Evolutionary conservation across 2,797 vertebrate genomes (phyloP).

Genomic region (Brachyrhaphis roseni): DNA sequence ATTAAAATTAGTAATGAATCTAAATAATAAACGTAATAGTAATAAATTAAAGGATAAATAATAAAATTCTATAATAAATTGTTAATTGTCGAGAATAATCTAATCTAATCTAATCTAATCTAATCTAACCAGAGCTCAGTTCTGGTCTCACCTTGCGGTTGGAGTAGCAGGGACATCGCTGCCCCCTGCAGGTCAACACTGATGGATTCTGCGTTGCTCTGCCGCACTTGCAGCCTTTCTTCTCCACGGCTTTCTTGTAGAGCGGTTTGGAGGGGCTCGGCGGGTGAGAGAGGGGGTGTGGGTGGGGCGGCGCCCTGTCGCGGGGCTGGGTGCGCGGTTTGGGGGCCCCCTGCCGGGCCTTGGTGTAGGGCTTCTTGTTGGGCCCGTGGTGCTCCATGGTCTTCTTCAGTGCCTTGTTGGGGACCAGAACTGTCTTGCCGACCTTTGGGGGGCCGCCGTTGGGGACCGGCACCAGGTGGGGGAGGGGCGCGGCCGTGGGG

Average conservation of each 20-base stretch:
- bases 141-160: slow-evolving; percentile 89
- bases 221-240: slow-evolving; percentile 99
- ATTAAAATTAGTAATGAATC: too few species aligned
- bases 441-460: slow-evolving; percentile 94
- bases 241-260: slow-evolving; percentile 98
- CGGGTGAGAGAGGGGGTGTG: slow-evolving; percentile 84
- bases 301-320: slow-evolving; percentile 88
- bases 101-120: too few species aligned
- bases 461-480: slow-evolving; percentile 87
- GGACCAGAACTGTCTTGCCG: slow-evolving; percentile 90
- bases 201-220: slow-evolving; percentile 99
- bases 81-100: too few species aligned
- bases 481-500: slow-evolving; percentile 76
- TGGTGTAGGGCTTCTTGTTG: slow-evolving; percentile 94
- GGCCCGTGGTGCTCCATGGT: slow-evolving; percentile 88
- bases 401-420: slow-evolving; percentile 94
- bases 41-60: too few species aligned
- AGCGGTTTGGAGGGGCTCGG: slow-evolving; percentile 97
- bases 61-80: too few species aligned
- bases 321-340: slow-evolving; percentile 93
- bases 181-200: slow-evolving; percentile 99
- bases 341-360: slow-evolving; percentile 91
- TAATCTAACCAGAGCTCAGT: too few species aligned
- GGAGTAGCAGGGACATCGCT: slow-evolving; percentile 98
- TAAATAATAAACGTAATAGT: too few species aligned